Evolutionary conservation across 2,888 invertebrate genomes (phyloP).

Genomic region (Drosophila hawaiiensis): DNA sequence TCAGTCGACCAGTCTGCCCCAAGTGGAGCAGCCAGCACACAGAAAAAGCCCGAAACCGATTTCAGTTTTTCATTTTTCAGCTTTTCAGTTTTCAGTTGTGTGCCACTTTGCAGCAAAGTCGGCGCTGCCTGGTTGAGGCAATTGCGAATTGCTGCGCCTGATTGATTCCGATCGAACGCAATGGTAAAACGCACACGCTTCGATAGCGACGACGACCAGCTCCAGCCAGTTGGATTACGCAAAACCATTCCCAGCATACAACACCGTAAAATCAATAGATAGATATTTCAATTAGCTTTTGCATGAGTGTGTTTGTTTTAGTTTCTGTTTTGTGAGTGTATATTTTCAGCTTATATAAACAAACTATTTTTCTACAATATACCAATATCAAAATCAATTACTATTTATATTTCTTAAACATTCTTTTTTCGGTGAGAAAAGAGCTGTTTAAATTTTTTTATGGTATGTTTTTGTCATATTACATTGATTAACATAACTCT

Average conservation of each 20-base stretch:
- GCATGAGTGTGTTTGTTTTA: conserved; percentile 10
- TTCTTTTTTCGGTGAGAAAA: neutral
- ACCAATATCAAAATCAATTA: conserved; percentile 6
- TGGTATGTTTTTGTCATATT: conserved; percentile 15
- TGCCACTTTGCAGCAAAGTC: conserved; percentile 48
- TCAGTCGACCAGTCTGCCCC: conserved; percentile 17
- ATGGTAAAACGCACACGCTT: conserved; percentile 44
- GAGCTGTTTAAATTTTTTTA: neutral
- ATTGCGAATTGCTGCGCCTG: conserved; percentile 68
- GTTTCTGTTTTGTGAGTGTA: conserved; percentile 22
- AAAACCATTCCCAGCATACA: conserved; percentile 53
- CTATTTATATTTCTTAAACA: neutral
- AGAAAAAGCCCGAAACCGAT: conserved; percentile 23
- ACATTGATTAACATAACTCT: conserved; percentile 6
- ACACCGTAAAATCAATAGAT: conserved; percentile 36
- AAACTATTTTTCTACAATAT: conserved; percentile 5
- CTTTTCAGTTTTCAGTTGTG: neutral
- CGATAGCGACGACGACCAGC: conserved; percentile 27
- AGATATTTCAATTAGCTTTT: conserved; percentile 76
- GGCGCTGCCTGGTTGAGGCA: conserved; percentile 38
- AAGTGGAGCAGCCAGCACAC: conserved; percentile 68
- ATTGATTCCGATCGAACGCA: conserved; percentile 78
- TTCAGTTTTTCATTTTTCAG: conserved; percentile 18
- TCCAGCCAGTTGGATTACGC: conserved; percentile 60
- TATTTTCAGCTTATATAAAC: conserved; percentile 43